Evolutionary conservation across 2,113 vertebrate species (phyloP).

Genomic region (Cyprinodon brontotheroides): DNA sequence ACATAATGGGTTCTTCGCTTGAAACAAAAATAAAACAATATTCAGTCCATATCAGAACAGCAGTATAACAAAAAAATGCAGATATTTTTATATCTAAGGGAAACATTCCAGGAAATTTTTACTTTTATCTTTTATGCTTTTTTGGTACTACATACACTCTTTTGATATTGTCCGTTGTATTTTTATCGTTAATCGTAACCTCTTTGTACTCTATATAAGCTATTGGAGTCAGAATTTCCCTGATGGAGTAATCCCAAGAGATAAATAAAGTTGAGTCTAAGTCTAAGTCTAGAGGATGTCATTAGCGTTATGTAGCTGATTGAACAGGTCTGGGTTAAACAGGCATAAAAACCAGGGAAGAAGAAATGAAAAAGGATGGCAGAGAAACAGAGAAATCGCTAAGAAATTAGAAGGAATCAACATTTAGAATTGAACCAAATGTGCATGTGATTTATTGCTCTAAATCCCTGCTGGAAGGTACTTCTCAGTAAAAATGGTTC

Average conservation of each 20-base stretch:
- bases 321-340: conserved; percentile 34
- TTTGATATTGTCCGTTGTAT: too few relatives aligned
- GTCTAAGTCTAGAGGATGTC: not conserved
- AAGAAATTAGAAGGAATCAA: conserved; percentile 2
- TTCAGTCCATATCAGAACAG: not conserved
- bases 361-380: conserved; percentile 3
- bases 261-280: too few relatives aligned
- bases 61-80: not conserved
- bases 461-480: not conserved
- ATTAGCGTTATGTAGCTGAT: conserved; percentile 22
- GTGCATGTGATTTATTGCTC: conserved; percentile 4
- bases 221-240: too few relatives aligned
- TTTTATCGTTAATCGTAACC: too few relatives aligned
- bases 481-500: not conserved
- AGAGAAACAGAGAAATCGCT: conserved; percentile 21
- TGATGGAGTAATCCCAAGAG: too few relatives aligned
- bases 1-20: too few relatives aligned
- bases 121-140: too few relatives aligned
- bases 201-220: too few relatives aligned
- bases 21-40: too few relatives aligned
- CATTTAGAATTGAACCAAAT: not conserved
- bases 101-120: too few relatives aligned
- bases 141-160: too few relatives aligned
- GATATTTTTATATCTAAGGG: too few relatives aligned
- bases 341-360: conserved; percentile 13